phyloP scores from a whole-genome alignment of 2,888 invertebrate genomes.

The Atrina japonica region DNA sequence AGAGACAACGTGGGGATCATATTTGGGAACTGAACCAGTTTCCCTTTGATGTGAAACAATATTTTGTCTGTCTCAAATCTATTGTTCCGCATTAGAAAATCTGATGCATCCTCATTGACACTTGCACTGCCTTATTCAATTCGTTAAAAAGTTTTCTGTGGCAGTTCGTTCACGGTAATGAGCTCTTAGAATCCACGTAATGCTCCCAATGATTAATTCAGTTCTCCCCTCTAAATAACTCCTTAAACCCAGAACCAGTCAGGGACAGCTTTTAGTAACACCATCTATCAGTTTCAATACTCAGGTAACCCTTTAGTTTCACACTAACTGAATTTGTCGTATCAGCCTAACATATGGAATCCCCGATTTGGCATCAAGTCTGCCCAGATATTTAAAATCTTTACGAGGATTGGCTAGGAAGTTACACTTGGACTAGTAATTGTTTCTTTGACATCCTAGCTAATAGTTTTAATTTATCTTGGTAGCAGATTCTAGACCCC shows the following conservation, averaged over 20 bases:
- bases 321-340: conserved; percentile 4
- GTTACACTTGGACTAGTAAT: background rate
- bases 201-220: conserved; percentile 15
- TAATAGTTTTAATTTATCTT: no score
- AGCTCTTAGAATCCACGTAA: conserved; percentile 22
- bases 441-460: no score
- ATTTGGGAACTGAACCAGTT: background rate
- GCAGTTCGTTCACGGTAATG: conserved; percentile 26
- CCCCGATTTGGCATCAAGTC: background rate
- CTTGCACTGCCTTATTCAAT: no score
- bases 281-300: conserved; percentile 1
- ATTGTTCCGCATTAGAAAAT: conserved; percentile 29
- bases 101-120: conserved; percentile 19
- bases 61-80: conserved; percentile 15
- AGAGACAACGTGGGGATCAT: background rate
- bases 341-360: conserved; percentile 3
- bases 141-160: no score
- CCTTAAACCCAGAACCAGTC: background rate
- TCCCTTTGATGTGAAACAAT: conserved; percentile 6
- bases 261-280: background rate
- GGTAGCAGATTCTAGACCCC: no score
- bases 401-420: no score
- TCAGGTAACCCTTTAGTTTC: background rate
- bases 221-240: conserved; percentile 22
- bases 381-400: conserved; percentile 10